A percentile compares a stretch with the other conserved stretches of the same genome.
These are phyloP conservation scores for Indri indri DNA, from an alignment of 2,113 vertebrate species.

Conservation along the genomic window DNA sequence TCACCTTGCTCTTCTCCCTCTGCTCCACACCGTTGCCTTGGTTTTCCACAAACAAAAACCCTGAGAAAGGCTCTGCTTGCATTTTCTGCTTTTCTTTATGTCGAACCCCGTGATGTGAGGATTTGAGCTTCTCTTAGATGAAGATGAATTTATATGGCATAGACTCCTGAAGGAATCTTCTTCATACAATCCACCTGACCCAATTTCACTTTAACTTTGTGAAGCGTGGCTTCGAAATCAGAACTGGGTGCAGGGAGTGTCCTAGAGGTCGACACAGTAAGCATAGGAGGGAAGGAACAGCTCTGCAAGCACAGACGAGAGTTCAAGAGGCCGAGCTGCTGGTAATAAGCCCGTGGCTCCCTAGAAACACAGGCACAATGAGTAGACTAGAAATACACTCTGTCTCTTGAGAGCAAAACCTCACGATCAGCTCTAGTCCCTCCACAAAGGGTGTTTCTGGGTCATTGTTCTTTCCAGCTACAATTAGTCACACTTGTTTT, in stretches of 20 bases:
- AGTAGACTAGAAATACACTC: neutral
- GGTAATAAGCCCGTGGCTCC: neutral
- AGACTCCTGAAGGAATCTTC: neutral
- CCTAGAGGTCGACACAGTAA: neutral
- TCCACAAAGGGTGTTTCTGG: conserved; percentile 6
- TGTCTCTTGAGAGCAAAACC: neutral
- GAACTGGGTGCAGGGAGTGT: neutral
- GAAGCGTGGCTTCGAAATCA: neutral
- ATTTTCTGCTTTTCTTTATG: neutral
- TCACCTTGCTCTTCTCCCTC: neutral
- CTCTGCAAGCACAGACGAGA: neutral
- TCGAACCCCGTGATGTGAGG: neutral
- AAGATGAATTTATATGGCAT: neutral
- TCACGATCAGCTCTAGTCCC: neutral
- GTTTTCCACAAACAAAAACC: neutral
- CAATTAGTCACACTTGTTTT: conserved; percentile 45
- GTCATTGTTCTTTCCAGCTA: conserved; percentile 32
- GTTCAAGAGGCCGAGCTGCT: neutral
- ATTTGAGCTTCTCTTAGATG: neutral
- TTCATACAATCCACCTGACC: neutral
- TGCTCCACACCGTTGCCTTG: neutral
- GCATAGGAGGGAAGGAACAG: neutral
- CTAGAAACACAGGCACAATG: neutral
- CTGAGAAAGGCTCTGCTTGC: neutral
- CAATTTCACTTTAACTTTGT: neutral